Base-by-base conservation (phyloP, 2,113 vertebrate genomes). In the Vombatus ursinus region DNA sequence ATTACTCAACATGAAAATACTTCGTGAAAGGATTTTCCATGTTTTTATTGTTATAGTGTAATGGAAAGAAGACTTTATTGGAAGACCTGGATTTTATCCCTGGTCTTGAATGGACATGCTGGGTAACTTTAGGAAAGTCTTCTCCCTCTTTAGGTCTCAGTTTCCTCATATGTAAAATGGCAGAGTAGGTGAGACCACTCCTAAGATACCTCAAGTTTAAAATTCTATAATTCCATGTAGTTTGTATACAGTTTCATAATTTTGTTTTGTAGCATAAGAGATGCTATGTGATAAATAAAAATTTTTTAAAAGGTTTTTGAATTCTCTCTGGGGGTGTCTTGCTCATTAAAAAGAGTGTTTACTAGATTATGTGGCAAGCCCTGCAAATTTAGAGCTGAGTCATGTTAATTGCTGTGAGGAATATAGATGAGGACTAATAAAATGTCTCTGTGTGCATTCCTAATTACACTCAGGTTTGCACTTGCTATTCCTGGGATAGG, bases 331-430 rank as follows among this genome's bases (percentile, higher is more conserved):
- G 61, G 48, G 91, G n/a, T 94, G 22, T 96, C 91, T 95, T 95
- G 96, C 95, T 98, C 94, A 97, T 98, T 98, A 98, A 98, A 98
- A 98, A 95, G 96, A 97, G 95, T 96, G 26, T 51, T 98, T 95
- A 53, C 95, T 97, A 92, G 91, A 96, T 96, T 97, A 92, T 96
- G 25, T 92, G 92, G 52, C 91, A 97, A 92, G 96, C 94, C 97
- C 98, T 95, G 94, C 12, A 96, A 97, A 97, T 89, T 89, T 95
- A 96, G 91, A 94, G 48, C 53, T 22, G 97, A 98, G 97, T 96
- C 93, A 97, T 98, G 96, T 90, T 98, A 98, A 98, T 96, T 98
- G 14, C 28, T 96, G 50, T 97, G 90, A 97, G 24, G 96, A 97
- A 98, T 95, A 90, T 94, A 96, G 52, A 47, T 89, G 37, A 94